These are phyloP conservation scores for Antidorcas marsupialis DNA, from an alignment of 2,113 vertebrate genomes.

Conservation along the genomic window DNA sequence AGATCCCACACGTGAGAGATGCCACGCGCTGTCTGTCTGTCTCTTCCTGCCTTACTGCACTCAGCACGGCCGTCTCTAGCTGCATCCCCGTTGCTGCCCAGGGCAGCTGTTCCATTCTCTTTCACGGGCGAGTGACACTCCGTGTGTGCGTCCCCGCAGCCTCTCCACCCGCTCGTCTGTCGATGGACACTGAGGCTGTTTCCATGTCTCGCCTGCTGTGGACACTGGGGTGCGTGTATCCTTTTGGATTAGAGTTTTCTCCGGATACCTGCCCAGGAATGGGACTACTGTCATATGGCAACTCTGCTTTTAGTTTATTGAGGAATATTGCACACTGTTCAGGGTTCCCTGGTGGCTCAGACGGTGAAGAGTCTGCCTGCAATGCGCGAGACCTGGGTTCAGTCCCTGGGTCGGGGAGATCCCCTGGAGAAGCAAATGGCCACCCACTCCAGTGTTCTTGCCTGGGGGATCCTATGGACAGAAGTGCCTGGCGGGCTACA, in stretches of 20 bases:
- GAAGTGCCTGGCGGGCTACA: background rate
- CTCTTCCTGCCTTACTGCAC: background rate
- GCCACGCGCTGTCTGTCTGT: accelerated
- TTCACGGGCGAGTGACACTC: accelerated
- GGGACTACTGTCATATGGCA: background rate
- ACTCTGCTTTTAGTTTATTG: accelerated
- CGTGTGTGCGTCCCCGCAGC: accelerated
- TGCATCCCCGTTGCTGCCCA: accelerated
- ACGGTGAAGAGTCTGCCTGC: background rate
- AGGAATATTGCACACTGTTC: accelerated
- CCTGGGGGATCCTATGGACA: background rate
- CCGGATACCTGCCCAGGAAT: background rate
- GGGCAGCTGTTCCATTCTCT: accelerated
- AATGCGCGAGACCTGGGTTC: background rate
- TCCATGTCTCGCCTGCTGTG: accelerated
- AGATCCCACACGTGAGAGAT: accelerated
- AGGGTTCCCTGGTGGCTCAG: background rate
- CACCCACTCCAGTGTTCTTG: background rate
- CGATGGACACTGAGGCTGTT: accelerated
- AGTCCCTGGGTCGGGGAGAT: background rate
- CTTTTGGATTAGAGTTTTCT: background rate
- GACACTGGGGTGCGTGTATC: accelerated
- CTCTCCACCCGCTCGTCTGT: accelerated
- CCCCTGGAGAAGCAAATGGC: background rate
- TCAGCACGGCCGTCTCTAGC: background rate